A percentile compares a stretch with the other conserved stretches of the same genome.
Conservation (phyloP, 2,113 vertebrate species). For the Anseranas semipalmata region DNA sequence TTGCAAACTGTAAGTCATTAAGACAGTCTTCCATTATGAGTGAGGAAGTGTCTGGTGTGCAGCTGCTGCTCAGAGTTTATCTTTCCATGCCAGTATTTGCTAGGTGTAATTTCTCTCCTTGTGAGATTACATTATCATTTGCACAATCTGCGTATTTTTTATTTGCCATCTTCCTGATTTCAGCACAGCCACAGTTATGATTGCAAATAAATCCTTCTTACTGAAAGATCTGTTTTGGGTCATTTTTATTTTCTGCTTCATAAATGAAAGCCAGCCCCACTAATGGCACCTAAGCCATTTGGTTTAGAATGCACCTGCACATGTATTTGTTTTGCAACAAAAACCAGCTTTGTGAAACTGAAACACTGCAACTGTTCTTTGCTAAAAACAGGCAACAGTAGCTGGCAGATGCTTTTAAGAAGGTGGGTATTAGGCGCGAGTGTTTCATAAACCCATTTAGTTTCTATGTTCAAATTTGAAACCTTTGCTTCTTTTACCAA, state of each 20-base stretch:
- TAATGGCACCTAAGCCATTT: background rate
- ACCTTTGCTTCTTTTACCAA: background rate
- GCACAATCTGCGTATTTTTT: conserved; percentile 26
- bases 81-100: conserved; percentile 29
- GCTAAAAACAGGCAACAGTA: background rate
- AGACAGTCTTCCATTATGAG: conserved; percentile 9
- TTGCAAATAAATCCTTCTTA: background rate
- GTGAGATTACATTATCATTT: conserved; percentile 6
- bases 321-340: background rate
- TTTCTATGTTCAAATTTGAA: background rate
- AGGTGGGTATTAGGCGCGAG: background rate
- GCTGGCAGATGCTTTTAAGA: conserved; percentile 2
- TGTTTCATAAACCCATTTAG: background rate
- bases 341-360: conserved; percentile 31
- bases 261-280: background rate
- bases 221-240: background rate
- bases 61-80: conserved; percentile 27
- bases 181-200: background rate
- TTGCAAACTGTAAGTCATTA: conserved; percentile 23
- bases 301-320: conserved; percentile 48
- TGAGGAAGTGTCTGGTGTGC: background rate
- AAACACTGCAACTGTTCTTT: conserved; percentile 26
- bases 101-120: background rate
- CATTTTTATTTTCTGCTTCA: conserved; percentile 36
- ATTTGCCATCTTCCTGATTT: conserved; percentile 19